Evolutionary conservation across 2,113 vertebrate genomes (phyloP).

Genomic region (Chionis minor): DNA sequence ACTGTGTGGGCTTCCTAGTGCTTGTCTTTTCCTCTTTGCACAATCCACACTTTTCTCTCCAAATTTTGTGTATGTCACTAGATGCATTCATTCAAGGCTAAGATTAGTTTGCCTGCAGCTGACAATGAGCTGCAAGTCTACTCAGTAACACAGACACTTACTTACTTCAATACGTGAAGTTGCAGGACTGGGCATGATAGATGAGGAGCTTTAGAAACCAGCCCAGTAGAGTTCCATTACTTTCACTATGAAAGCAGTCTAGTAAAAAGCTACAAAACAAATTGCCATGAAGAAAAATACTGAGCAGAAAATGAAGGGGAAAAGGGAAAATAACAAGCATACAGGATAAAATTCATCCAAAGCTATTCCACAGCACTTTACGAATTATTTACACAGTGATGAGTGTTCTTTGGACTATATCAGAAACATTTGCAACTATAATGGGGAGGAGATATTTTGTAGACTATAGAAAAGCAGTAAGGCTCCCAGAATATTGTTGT

Average conservation of each 20-base stretch:
- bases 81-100: not conserved
- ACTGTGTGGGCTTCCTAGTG: not conserved
- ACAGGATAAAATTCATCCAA: not conserved
- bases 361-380: not conserved
- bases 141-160: not conserved
- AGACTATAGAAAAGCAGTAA: not conserved
- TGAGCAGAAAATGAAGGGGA: not conserved
- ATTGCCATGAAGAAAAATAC: not conserved
- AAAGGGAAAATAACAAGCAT: not conserved
- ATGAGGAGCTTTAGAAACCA: not conserved
- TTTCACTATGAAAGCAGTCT: not conserved
- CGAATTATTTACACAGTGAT: not conserved
- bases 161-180: not conserved
- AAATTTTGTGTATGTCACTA: not conserved
- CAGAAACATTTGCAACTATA: not conserved
- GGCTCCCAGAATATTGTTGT: not conserved
- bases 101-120: not conserved
- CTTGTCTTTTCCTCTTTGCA: not conserved
- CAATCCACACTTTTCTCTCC: not conserved
- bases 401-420: not conserved
- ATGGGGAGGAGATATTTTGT: not conserved
- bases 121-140: not conserved
- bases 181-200: not conserved
- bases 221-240: not conserved
- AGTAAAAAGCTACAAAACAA: not conserved